Base-by-base conservation (phyloP, 2,888 invertebrate genomes). In the Pecten maximus region DNA sequence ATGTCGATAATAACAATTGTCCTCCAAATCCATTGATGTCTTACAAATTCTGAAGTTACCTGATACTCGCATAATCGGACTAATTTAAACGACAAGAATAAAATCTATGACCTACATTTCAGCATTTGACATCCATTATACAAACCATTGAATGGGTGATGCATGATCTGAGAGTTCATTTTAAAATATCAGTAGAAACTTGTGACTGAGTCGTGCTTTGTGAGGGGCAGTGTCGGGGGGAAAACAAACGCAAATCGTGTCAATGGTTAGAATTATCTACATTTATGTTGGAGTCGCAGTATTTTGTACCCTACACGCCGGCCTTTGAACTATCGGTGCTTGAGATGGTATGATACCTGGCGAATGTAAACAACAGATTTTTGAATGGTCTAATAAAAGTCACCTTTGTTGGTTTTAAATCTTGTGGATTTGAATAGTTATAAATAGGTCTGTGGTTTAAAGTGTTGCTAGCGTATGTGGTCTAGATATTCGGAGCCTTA, bases 351-450 rank as follows among this genome's bases (percentile, higher is more conserved):
- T 74, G 74, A 74, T 74, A 74, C 74, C 74, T 74, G 2, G 28
- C 8, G 19, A 74, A 74, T 28, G 74, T 74, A 74, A 74, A 74
- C 74, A 74, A 35, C 12, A 74, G 74, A 35, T 74, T 74, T 74
- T 74, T 74, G 35, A 74, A 74, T 74, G 74, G 74, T 74, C 74
- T 74, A 74, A 28, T 74, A 74, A 35, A 74, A 74, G 74, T 74
- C 74, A 74, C 35, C 74, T 74, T 35, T 74, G 74, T 74, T 74
- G 74, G 35, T 74, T 74, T 74, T 74, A 74, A 74, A 74, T 74
- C 74, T 74, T 74, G 74, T 74, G 74, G 74, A 74, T 74, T 74
- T 74, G 74, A 74, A 74, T 74, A 74, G 74, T 74, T 74, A 74
- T 74, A 74, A 74, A 74, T 74, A 74, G 74, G 74, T 74, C 35